Evolutionary conservation across 2,797 vertebrate genomes (phyloP).

Genomic region (Typhlichthys eigenmanni): DNA sequence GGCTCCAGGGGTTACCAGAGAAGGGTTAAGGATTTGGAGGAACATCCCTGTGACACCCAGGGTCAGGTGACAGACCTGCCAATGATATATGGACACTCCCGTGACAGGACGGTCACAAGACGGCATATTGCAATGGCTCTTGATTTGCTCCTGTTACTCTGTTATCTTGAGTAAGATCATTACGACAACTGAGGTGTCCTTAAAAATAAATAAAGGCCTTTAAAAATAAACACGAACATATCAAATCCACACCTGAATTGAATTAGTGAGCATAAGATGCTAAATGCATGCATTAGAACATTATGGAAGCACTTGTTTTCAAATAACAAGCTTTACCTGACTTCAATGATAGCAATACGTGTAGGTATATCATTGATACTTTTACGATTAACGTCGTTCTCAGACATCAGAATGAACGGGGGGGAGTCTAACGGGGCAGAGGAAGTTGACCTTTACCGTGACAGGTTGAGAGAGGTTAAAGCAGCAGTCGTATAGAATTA

Average conservation of each 20-base stretch:
- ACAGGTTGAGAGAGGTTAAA: slow-evolving; percentile 31
- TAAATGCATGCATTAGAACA: too few species aligned
- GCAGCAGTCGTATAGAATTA: slow-evolving; percentile 33
- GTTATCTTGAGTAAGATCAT: background rate
- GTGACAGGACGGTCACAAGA: slow-evolving; percentile 72
- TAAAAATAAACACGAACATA: background rate
- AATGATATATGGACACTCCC: slow-evolving; percentile 68
- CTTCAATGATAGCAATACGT: too few species aligned
- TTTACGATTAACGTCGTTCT: background rate
- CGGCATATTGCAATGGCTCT: slow-evolving; percentile 64
- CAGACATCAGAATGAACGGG: background rate
- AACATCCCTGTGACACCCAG: slow-evolving; percentile 63
- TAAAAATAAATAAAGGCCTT: slow-evolving; percentile 9
- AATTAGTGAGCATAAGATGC: too few species aligned
- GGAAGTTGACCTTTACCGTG: slow-evolving; percentile 14
- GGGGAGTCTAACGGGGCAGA: background rate
- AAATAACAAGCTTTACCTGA: too few species aligned
- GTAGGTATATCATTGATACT: too few species aligned
- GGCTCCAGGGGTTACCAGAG: slow-evolving; percentile 61
- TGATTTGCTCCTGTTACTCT: slow-evolving; percentile 37
- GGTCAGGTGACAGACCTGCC: slow-evolving; percentile 70
- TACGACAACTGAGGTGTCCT: slow-evolving; percentile 22
- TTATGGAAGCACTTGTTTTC: too few species aligned
- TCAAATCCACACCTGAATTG: too few species aligned
- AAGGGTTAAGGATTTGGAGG: slow-evolving; percentile 54